Conservation (phyloP, 1,140 invertebrate genomes). For the Stegodyphus dumicola region DNA sequence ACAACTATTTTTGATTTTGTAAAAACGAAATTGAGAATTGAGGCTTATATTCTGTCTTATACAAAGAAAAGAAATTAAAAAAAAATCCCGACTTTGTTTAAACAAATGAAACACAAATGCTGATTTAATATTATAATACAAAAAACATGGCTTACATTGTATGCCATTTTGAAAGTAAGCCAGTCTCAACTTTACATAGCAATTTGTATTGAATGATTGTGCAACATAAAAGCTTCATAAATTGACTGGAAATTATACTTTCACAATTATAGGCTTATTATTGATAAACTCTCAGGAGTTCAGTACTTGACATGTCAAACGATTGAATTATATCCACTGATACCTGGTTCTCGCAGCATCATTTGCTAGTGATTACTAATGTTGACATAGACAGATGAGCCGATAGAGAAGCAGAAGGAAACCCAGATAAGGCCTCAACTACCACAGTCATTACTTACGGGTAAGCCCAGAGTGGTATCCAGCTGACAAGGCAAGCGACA, state of each 20-base stretch:
- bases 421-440: conserved; percentile 45
- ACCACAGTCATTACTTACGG: conserved; percentile 52
- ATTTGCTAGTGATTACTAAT: conserved; percentile 37
- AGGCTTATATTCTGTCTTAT: no score
- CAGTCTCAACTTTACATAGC: no score
- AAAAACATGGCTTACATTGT: no score
- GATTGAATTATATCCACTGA: conserved; percentile 45
- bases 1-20: no score
- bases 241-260: background rate
- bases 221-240: background rate
- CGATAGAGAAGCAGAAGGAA: conserved; percentile 36
- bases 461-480: conserved; percentile 27
- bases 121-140: no score
- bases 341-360: conserved; percentile 26
- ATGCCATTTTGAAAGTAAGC: no score
- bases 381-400: conserved; percentile 38
- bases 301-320: conserved; percentile 9
- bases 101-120: no score
- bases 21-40: no score
- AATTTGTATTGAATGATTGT: no score
- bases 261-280: background rate
- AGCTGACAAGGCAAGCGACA: conserved; percentile 41
- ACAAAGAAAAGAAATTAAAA: no score
- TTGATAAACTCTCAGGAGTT: background rate
- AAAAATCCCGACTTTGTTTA: no score